Percentiles rank a stretch among this genome's conserved stretches.
Evolutionary conservation across 2,888 invertebrate genomes (phyloP).

Genomic region (Caenorhabditis doughertyi): DNA sequence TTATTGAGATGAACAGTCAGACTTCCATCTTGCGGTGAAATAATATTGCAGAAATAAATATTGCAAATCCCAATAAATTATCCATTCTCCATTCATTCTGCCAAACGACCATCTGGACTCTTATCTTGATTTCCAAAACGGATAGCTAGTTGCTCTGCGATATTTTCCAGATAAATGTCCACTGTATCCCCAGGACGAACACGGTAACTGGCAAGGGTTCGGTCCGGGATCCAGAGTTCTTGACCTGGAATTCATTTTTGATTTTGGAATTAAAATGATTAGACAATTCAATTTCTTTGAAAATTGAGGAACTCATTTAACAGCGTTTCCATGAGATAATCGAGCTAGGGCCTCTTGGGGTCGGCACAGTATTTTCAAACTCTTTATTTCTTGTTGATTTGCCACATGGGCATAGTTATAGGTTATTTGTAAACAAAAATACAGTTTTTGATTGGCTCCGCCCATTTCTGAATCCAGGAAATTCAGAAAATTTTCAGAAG

Average conservation of each 20-base stretch:
- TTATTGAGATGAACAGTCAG: too few relatives aligned
- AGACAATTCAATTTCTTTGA: not conserved
- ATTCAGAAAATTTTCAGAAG: too few relatives aligned
- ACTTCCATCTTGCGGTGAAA: too few relatives aligned
- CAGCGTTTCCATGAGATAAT: too few relatives aligned
- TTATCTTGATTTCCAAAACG: slow-evolving; percentile 61
- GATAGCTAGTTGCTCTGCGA: slow-evolving; percentile 62
- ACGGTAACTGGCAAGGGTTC: slow-evolving; percentile 62
- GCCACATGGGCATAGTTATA: too few relatives aligned
- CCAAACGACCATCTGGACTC: slow-evolving; percentile 61
- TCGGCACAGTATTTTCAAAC: too few relatives aligned
- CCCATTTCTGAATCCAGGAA: too few relatives aligned
- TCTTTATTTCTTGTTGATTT: too few relatives aligned
- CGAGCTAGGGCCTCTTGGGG: too few relatives aligned
- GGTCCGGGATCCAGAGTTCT: slow-evolving; percentile 65
- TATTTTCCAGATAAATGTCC: slow-evolving; percentile 60
- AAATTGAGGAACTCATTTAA: too few relatives aligned
- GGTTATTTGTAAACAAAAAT: too few relatives aligned
- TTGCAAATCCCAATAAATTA: not conserved
- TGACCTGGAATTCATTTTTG: slow-evolving; percentile 48
- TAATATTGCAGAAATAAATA: slow-evolving; percentile 21
- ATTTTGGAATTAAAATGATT: not conserved
- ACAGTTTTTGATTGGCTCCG: too few relatives aligned
- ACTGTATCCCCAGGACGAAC: slow-evolving; percentile 64
- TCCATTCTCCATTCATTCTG: slow-evolving; percentile 11